phyloP scores from a whole-genome alignment of 1,140 invertebrate species.

The Drosophila jambulina region DNA sequence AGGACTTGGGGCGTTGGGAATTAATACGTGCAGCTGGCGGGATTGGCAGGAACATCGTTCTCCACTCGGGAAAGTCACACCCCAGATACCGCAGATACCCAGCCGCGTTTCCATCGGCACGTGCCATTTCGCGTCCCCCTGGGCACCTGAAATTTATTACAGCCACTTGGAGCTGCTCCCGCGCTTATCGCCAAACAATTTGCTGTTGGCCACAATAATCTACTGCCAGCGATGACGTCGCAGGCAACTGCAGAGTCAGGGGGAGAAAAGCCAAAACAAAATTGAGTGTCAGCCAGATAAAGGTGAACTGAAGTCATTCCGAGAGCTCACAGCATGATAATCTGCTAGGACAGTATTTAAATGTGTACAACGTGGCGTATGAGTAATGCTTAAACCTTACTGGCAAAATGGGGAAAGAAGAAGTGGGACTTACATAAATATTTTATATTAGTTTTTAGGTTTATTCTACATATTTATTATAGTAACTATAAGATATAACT shows the following conservation, averaged over 20 bases:
- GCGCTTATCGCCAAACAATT: slow-evolving; percentile 45
- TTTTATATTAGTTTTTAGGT: no score
- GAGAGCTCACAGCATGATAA: background rate
- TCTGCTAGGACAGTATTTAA: slow-evolving; percentile 18
- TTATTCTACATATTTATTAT: background rate
- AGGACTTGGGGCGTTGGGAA: slow-evolving; percentile 7
- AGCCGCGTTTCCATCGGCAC: slow-evolving; percentile 29
- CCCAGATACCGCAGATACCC: slow-evolving; percentile 14
- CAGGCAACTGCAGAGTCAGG: background rate
- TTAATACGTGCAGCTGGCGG: slow-evolving; percentile 42
- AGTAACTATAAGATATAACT: background rate
- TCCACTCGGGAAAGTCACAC: slow-evolving; percentile 30
- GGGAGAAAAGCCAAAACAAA: background rate
- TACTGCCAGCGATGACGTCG: slow-evolving; percentile 39
- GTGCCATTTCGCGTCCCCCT: slow-evolving; percentile 28
- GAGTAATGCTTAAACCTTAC: background rate
- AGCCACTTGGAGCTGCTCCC: slow-evolving; percentile 41
- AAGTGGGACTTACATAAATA: background rate
- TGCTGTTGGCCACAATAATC: slow-evolving; percentile 39
- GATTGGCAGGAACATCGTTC: slow-evolving; percentile 43
- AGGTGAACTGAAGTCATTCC: slow-evolving; percentile 3
- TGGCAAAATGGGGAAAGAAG: background rate
- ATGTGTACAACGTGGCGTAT: slow-evolving; percentile 19
- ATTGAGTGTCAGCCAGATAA: slow-evolving; percentile 13
- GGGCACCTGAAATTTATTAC: slow-evolving; percentile 47